These are phyloP conservation scores for Ctenodactylus gundi DNA, from an alignment of 2,113 vertebrate genomes.

Conservation along the genomic window DNA sequence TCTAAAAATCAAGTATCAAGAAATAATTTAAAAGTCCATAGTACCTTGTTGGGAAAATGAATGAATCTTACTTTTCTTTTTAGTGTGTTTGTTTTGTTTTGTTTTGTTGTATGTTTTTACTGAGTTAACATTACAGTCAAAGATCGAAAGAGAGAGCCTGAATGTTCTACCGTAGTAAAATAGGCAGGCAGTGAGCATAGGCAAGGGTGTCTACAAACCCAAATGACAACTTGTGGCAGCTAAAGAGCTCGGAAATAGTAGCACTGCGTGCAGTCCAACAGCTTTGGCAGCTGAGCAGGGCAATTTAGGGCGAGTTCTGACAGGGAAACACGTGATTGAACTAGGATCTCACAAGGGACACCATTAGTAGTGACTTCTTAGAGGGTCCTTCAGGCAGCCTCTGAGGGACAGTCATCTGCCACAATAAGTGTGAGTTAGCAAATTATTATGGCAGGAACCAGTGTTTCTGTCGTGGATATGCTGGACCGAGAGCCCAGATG, in stretches of 20 bases:
- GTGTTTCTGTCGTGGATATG: not conserved
- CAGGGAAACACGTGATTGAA: not conserved
- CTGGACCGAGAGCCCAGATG: rapidly evolving
- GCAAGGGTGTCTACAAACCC: not conserved
- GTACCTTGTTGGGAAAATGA: not conserved
- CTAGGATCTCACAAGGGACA: not conserved
- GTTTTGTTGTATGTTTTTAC: not conserved
- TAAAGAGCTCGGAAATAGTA: not conserved
- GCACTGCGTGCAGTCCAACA: not conserved
- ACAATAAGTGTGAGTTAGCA: not conserved
- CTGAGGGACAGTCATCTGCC: not conserved
- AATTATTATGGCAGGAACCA: not conserved
- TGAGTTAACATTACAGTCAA: not conserved
- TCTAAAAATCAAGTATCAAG: not conserved
- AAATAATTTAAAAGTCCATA: not conserved
- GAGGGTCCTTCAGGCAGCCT: not conserved
- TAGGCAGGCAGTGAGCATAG: not conserved
- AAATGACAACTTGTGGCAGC: not conserved
- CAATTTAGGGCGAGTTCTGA: not conserved
- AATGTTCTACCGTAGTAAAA: not conserved
- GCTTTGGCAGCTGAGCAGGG: not conserved
- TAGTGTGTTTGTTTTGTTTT: no score
- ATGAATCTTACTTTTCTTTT: not conserved
- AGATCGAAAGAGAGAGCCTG: not conserved
- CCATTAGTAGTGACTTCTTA: not conserved